Evolutionary conservation across 23 tunicate species (phyloP).

Genomic region (Corella eumyota): DNA sequence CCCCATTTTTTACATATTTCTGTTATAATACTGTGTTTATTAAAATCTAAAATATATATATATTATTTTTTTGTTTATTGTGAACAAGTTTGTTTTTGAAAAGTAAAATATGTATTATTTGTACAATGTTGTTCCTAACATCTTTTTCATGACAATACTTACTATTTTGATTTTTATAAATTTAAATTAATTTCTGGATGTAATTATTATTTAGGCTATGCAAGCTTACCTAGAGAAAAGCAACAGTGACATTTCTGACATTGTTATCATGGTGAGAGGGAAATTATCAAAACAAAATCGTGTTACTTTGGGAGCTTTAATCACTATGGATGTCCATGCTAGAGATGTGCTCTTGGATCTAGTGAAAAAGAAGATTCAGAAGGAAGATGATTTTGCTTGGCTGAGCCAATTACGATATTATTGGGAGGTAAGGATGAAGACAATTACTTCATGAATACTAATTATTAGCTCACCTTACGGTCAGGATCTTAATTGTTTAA

Average conservation of each 20-base stretch:
- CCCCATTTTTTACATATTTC: too few relatives aligned
- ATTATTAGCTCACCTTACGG: too few relatives aligned
- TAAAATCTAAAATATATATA: too few relatives aligned
- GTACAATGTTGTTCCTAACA: too few relatives aligned
- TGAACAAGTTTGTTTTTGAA: too few relatives aligned
- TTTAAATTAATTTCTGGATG: too few relatives aligned
- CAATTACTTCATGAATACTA: neutral
- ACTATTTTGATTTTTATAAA: too few relatives aligned
- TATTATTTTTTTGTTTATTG: too few relatives aligned
- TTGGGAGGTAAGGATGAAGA: slow-evolving; percentile 75
- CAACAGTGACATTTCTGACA: slow-evolving; percentile 85
- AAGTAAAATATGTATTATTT: too few relatives aligned
- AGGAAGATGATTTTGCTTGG: slow-evolving; percentile 87
- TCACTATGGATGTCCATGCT: slow-evolving; percentile 93
- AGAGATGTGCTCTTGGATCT: slow-evolving; percentile 83
- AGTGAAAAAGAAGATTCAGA: slow-evolving; percentile 64
- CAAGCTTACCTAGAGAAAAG: slow-evolving; percentile 66
- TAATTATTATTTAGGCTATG: slow-evolving; percentile 62
- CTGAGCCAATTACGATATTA: slow-evolving; percentile 89
- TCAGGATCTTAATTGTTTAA: too few relatives aligned
- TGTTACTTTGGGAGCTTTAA: slow-evolving; percentile 88
- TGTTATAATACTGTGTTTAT: too few relatives aligned
- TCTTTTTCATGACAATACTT: too few relatives aligned
- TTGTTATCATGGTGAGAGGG: slow-evolving; percentile 91
- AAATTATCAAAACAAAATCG: slow-evolving; percentile 93